Evolutionary conservation across 2,888 invertebrate species (phyloP).

Genomic region (Congeria kusceri): DNA sequence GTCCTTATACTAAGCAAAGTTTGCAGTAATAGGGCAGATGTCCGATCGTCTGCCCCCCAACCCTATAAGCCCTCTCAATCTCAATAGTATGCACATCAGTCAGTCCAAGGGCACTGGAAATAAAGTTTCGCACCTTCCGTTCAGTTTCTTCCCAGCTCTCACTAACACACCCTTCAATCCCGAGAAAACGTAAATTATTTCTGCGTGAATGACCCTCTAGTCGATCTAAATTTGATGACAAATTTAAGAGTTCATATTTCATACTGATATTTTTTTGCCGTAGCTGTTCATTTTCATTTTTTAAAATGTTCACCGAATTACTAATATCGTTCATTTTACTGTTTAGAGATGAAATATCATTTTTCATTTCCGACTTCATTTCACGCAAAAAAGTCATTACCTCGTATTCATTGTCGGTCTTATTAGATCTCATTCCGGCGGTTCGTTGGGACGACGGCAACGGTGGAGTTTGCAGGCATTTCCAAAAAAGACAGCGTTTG

Average conservation of each 20-base stretch:
- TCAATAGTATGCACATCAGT: neutral
- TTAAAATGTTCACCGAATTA: neutral
- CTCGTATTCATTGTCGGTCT: too few species aligned
- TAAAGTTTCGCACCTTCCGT: constrained; percentile 2
- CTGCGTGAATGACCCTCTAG: constrained; percentile 23
- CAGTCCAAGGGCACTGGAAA: too few species aligned
- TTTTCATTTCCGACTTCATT: too few species aligned
- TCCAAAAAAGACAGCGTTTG: too few species aligned
- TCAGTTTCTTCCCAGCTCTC: constrained; percentile 27
- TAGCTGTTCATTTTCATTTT: neutral
- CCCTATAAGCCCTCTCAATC: constrained; percentile 22
- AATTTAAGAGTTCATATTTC: constrained; percentile 7
- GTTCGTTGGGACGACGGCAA: neutral
- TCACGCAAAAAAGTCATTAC: too few species aligned
- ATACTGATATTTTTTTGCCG: constrained; percentile 7
- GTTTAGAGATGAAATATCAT: too few species aligned
- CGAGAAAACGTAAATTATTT: constrained; percentile 16
- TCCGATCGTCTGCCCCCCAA: constrained; percentile 7
- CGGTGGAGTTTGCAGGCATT: too few species aligned
- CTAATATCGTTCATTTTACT: too few species aligned
- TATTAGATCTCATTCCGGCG: neutral
- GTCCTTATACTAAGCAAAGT: too few species aligned
- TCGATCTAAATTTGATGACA: constrained; percentile 12
- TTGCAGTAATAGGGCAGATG: neutral
- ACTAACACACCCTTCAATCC: neutral